Evolutionary conservation across 2,888 invertebrate genomes (phyloP), one percentile per base, ranked within the genome.

Genomic region (Abrostola triplasia): DNA sequence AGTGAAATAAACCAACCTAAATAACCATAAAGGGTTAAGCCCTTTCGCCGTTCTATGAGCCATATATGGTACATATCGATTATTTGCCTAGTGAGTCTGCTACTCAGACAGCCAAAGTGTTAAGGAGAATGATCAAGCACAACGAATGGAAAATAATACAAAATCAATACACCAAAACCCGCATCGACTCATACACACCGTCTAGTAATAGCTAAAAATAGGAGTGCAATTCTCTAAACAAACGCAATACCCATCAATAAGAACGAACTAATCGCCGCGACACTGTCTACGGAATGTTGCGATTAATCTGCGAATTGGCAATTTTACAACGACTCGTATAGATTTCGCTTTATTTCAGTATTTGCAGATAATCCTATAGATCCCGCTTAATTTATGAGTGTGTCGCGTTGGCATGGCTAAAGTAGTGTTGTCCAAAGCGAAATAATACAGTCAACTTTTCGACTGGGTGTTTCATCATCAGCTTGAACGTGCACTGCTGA

Each of bases 221-320:
- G 75, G 64, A 72, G 60, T 71, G 60, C 71, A 76, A 64, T 37
- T 35, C 36, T 76, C 64, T 72, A 76, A 71, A 76, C 60, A 76
- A 71, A 76, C 60, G 72, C 55, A 63, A 50, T n/a, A 59, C n/a
- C 48, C 57, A 67, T 60, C 59, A 73, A 73, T 77, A 67, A 50
- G 6, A 51, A 70, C 49, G 58, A 70, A 70, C 62, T 74, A 70
- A 59, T 70, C 62, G 70, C 13, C 13, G 42, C 57, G 54, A 59
- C 59, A 60, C 57, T 54, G 66, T 56, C 67, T 66, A 57, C 6
- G 55, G 63, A 74, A 75, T 56, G 71, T 54, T 24, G 11, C 35
- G 49, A 9, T 24, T 42, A 35, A 69, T 58, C 38, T 42, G 49
- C 35, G 7, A 75, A 75, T 74, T 71, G 70, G 63, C 63, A 69